phyloP scores from a whole-genome alignment of 2,113 vertebrate species.

The Vulpes vulpes region DNA sequence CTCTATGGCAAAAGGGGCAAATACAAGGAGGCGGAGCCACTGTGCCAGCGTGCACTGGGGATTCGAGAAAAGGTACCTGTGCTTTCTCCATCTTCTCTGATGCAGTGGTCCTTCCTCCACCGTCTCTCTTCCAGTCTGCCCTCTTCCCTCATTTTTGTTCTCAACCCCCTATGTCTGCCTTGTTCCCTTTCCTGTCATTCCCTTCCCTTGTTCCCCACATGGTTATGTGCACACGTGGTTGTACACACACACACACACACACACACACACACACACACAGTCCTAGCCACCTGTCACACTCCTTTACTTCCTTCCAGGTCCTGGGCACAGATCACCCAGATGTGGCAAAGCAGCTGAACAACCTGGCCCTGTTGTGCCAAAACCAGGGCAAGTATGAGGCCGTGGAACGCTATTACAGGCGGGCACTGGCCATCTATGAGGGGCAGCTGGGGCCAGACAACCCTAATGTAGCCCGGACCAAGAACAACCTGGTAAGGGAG shows the following conservation, averaged over 20 bases:
- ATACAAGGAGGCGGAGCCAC: constrained; percentile 98
- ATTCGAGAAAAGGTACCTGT: constrained; percentile 96
- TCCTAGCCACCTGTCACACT: not conserved
- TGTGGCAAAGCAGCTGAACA: constrained; percentile 99
- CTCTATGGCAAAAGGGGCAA: constrained; percentile 98
- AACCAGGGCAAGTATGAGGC: constrained; percentile 99
- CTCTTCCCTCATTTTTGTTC: constrained; percentile 39
- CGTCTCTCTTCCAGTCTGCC: not conserved
- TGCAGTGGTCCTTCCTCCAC: not conserved
- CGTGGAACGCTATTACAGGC: constrained; percentile 97
- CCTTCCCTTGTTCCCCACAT: not conserved
- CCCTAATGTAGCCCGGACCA: constrained; percentile 98
- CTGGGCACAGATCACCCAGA: constrained; percentile 98
- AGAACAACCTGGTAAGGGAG: constrained; percentile 96
- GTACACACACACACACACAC: too few relatives aligned
- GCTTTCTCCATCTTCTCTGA: not conserved
- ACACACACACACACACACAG: accelerated
- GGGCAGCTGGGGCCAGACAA: constrained; percentile 95
- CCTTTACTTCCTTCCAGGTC: constrained; percentile 88
- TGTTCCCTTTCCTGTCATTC: not conserved
- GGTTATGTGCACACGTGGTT: accelerated
- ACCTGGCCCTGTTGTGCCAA: constrained; percentile 97
- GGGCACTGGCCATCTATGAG: constrained; percentile 98
- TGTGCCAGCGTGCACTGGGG: constrained; percentile 98
- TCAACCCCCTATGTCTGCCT: not conserved